Evolutionary conservation across 2,888 invertebrate species (phyloP).

Genomic region (Strigamia crassipes): DNA sequence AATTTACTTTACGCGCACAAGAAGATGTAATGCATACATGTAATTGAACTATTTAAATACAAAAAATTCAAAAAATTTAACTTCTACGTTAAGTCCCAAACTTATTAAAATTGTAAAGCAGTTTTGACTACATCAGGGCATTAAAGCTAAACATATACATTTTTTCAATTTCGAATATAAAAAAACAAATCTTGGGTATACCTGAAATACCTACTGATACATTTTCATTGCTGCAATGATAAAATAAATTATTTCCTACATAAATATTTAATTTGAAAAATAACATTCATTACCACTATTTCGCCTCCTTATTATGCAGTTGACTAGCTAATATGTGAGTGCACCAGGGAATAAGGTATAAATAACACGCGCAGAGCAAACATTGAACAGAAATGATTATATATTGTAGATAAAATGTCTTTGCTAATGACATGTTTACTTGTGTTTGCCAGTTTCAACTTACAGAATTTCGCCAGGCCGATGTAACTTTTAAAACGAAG

Average conservation of each 20-base stretch:
- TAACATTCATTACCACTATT: neutral
- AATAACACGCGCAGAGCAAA: neutral
- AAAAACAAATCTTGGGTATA: neutral
- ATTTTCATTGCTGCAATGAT: neutral
- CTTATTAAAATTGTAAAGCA: no score
- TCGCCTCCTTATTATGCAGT: neutral
- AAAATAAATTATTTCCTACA: neutral
- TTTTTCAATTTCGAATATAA: neutral
- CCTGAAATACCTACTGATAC: neutral
- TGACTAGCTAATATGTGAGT: neutral
- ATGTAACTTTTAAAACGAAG: neutral
- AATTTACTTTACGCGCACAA: neutral
- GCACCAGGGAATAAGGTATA: neutral
- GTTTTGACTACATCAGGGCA: no score
- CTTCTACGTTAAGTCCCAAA: no score
- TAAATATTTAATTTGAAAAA: constrained; percentile 28
- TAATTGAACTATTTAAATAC: no score
- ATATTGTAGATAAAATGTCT: neutral
- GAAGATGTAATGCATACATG: no score
- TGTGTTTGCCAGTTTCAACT: neutral
- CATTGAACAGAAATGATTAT: neutral
- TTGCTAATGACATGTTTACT: neutral
- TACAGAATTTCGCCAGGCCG: neutral
- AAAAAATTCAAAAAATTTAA: no score
- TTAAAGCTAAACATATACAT: neutral